Evolutionary conservation across 2,888 invertebrate genomes (phyloP).

Genomic region (Rhyacophila evoluta): DNA sequence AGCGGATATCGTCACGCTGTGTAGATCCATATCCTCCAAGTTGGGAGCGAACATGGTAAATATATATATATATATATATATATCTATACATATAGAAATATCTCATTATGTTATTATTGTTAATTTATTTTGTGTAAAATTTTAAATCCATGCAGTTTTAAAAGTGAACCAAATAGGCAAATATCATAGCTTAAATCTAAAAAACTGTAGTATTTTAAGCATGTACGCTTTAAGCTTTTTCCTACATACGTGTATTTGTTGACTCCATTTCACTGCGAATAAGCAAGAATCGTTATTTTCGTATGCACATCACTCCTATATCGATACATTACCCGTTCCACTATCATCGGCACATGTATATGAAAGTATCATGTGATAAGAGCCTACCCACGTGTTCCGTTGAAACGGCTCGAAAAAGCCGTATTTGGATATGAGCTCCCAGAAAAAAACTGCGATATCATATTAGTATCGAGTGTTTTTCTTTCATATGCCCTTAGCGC

Average conservation of each 20-base stretch:
- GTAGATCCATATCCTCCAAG: too few relatives aligned
- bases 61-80: too few relatives aligned
- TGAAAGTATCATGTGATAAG: conserved; percentile 3
- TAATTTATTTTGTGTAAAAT: too few relatives aligned
- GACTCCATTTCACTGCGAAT: conserved; percentile 1
- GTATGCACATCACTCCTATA: conserved; percentile 9
- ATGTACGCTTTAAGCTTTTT: background rate
- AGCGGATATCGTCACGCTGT: too few relatives aligned
- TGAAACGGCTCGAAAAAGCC: background rate
- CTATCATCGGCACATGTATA: background rate
- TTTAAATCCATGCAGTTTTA: too few relatives aligned
- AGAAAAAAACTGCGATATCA: conserved; percentile 21
- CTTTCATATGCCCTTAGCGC: conserved; percentile 35
- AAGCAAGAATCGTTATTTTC: conserved; percentile 24
- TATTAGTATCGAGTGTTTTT: conserved; percentile 48
- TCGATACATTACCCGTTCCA: conserved; percentile 22
- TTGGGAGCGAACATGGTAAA: too few relatives aligned
- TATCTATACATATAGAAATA: too few relatives aligned
- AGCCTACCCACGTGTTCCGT: background rate
- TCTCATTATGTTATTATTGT: too few relatives aligned
- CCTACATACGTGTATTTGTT: background rate
- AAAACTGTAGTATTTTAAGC: background rate
- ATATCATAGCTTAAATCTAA: background rate
- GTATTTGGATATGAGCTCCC: conserved; percentile 18
- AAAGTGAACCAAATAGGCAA: background rate